Base-by-base conservation (phyloP, 2,113 vertebrate genomes). In the Cavia aperea region DNA sequence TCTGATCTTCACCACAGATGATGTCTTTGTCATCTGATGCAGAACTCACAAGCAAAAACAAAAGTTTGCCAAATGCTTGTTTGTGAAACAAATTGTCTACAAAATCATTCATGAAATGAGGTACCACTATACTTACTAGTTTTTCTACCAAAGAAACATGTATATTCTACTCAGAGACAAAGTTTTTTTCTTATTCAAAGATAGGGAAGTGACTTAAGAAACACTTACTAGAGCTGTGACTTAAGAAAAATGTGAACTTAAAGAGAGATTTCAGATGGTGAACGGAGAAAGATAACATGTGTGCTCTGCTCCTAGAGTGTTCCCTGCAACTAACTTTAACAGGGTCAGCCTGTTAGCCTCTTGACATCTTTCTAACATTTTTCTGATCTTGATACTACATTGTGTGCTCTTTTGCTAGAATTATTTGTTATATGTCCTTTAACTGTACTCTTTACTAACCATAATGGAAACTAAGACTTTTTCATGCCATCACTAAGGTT, bases 301-400 rank as follows among this genome's bases (percentile, higher is more conserved):
- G n/a, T 39, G 13, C 1, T 51, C 14, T 21, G n/a, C 11, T 29
- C 33, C 3, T 7, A 8, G 11, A 54, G 2, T 15, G 0, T 60
- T 0, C 31, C n/a, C 6, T 0, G 1, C 15, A 14, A 3, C 54
- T 51, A 31, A 51, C 10, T 70, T 58, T 43, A 24, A 23, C 36
- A 24, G 19, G 36, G 33, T 31, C 7, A 87, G n/a, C 1, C 7
- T 24, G 3, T 33, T 18, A 18, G 21, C 9, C 46, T 29, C 6
- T 66, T 82, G 21, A 4, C 21, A 3, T 86, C 6, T 58, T 54
- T 65, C 81, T 86, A 36, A 43, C 1, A 29, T 81, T 58, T 63
- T 85, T 92, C 51, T 89, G 36, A 66, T 24, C 58, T 83, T 72
- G 66, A 72, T n/a, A 9, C 21, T 31, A 15, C 4, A 26, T 1